Percentiles rank a stretch among this genome's conserved stretches.
Conservation (phyloP, 2,888 invertebrate species). For the Plagodis pulveraria region DNA sequence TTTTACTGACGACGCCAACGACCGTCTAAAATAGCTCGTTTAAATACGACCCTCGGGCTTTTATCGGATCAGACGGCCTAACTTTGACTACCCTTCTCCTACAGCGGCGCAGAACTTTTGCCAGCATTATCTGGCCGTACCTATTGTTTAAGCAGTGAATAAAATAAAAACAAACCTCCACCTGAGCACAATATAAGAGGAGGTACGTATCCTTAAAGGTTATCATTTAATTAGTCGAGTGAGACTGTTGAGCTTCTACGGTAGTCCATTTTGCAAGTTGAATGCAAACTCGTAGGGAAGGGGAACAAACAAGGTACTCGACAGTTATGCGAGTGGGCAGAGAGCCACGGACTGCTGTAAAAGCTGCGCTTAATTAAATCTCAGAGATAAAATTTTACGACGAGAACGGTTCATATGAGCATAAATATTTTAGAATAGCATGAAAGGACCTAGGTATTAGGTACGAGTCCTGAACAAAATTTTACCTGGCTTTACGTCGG, state of each 20-base stretch:
- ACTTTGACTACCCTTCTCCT: slow-evolving; percentile 43
- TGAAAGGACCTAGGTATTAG: too few relatives aligned
- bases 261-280: slow-evolving; percentile 20
- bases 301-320: slow-evolving; percentile 18
- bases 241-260: slow-evolving; percentile 34
- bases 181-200: slow-evolving; percentile 28
- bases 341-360: slow-evolving; percentile 38
- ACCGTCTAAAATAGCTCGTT: slow-evolving; percentile 59
- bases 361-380: slow-evolving; percentile 71
- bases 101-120: slow-evolving; percentile 19
- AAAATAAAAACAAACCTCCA: too few relatives aligned
- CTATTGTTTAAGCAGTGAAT: slow-evolving; percentile 6
- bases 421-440: neutral
- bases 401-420: neutral
- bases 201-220: slow-evolving; percentile 37
- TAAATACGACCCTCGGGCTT: slow-evolving; percentile 59
- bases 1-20: slow-evolving; percentile 41
- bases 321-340: slow-evolving; percentile 1
- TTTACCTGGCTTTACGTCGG: too few relatives aligned
- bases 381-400: slow-evolving; percentile 33
- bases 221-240: slow-evolving; percentile 61
- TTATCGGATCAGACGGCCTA: slow-evolving; percentile 68
- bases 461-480: too few relatives aligned
- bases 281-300: slow-evolving; percentile 20
- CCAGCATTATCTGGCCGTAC: slow-evolving; percentile 11